Evolutionary conservation across 2,888 invertebrate genomes (phyloP), one percentile per base, ranked within the genome.

Genomic region (Oscheius myriophilus): DNA sequence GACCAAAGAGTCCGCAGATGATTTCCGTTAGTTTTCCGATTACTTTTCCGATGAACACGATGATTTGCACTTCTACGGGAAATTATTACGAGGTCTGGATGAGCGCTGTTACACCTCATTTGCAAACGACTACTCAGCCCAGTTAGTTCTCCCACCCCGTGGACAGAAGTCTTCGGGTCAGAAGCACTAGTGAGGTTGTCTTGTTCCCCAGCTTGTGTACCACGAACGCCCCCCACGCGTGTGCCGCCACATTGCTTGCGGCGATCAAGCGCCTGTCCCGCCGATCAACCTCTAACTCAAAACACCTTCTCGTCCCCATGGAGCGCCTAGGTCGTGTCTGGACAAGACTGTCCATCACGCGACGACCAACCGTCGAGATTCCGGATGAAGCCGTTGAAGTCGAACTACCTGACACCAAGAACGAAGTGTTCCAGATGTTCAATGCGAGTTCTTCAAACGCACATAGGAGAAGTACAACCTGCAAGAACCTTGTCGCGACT

Each of bases 401-500:
- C n/a, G 72, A 74, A 26, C 63, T 73, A 0, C 75, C 76, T 6
- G 75, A 75, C 49, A 79, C 74, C 45, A 79, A 73, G 21, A 63
- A 67, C 11, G 79, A 77, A 43, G 79, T 79, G 16, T 79, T 79
- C 68, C 75, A 79, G 68, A 71, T 79, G 75, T 79, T 79, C 59
- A 43, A 59, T 25, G 58, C 49, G 6, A 18, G 46, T 12, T 26
- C 52, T 3, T 26, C 65, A 21, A 42, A 21, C 16, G 42, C 25
- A 18, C 64, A 54, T n/a, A 33, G 33, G 33, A 33, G 33, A 33
- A 33, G 33, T 33, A 33, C 33, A 3, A 33, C 33, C 33, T 33
- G 33, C 33, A 33, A 33, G 33, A 33, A 33, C 33, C 33, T 33
- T 3, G 33, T 33, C 33, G 33, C 33, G 33, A 33, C 3, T 9